These are phyloP conservation scores for Parnassius mnemosyne DNA, from an alignment of 2,888 invertebrate genomes.

Conservation along the genomic window DNA sequence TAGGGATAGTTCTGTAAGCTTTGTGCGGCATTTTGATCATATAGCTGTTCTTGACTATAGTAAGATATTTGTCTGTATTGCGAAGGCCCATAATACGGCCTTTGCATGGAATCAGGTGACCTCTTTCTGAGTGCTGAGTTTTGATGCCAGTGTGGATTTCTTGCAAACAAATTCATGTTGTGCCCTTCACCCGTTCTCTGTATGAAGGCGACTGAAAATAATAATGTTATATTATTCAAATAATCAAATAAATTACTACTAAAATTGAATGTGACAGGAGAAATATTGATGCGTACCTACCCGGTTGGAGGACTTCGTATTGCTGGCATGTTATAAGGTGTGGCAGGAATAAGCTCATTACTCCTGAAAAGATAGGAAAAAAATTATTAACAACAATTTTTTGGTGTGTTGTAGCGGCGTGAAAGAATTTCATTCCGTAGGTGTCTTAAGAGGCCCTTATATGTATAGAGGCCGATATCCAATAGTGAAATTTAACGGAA, in stretches of 20 bases:
- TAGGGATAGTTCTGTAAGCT: slow-evolving; percentile 35
- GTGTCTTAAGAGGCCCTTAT: too few species aligned
- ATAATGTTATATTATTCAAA: not conserved
- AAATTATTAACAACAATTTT: not conserved
- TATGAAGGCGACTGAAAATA: slow-evolving; percentile 56
- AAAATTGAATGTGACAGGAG: slow-evolving; percentile 12
- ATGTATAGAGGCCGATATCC: too few species aligned
- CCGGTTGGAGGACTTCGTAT: slow-evolving; percentile 62
- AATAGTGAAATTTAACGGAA: too few species aligned
- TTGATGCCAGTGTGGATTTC: slow-evolving; percentile 66
- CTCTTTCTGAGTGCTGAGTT: slow-evolving; percentile 68
- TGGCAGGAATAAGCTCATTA: slow-evolving; percentile 42
- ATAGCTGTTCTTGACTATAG: slow-evolving; percentile 34
- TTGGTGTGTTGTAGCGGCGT: too few species aligned
- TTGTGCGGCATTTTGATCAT: slow-evolving; percentile 36
- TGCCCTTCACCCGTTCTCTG: slow-evolving; percentile 54
- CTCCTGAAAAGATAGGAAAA: slow-evolving; percentile 54
- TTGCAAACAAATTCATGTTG: slow-evolving; percentile 50
- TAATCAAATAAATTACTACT: slow-evolving; percentile 12
- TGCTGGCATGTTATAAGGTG: slow-evolving; percentile 55
- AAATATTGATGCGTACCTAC: slow-evolving; percentile 76
- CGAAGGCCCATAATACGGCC: slow-evolving; percentile 12
- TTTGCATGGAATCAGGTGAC: slow-evolving; percentile 51
- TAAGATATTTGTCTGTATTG: slow-evolving; percentile 28
- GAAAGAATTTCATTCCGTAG: too few species aligned